These are phyloP conservation scores for Melanogrammus aeglefinus DNA, from an alignment of 2,797 vertebrate species.

Conservation along the genomic window DNA sequence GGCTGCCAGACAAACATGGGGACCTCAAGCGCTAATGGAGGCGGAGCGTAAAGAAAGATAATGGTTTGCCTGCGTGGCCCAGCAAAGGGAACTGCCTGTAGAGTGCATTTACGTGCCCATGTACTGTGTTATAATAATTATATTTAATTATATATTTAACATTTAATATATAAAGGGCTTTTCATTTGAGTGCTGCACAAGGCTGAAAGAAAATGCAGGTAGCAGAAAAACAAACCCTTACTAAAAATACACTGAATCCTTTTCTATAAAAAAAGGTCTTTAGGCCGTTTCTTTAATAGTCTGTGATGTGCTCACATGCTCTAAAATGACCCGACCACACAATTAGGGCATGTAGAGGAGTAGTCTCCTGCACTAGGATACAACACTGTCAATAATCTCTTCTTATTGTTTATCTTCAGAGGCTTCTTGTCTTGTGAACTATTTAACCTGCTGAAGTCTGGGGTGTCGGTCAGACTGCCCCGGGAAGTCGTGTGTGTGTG, in stretches of 20 bases:
- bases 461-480: slow-evolving; percentile 55
- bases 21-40: slow-evolving; percentile 59
- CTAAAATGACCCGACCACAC: background rate
- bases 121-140: too few relatives aligned
- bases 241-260: background rate
- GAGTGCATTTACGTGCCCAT: too few relatives aligned
- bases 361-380: too few relatives aligned
- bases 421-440: slow-evolving; percentile 60
- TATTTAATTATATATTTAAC: too few relatives aligned
- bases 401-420: slow-evolving; percentile 41
- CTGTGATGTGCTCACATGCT: background rate
- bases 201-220: background rate
- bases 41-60: slow-evolving; percentile 42
- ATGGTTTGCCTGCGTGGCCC: slow-evolving; percentile 5
- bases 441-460: slow-evolving; percentile 61
- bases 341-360: background rate
- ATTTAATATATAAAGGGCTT: too few relatives aligned
- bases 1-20: slow-evolving; percentile 53
- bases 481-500: slow-evolving; percentile 36
- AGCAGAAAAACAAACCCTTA: too few relatives aligned
- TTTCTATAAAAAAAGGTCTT: background rate
- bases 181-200: too few relatives aligned
- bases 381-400: too few relatives aligned
- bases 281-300: too few relatives aligned
- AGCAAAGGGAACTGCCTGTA: too few relatives aligned